These are phyloP conservation scores for Taxidea taxus DNA, from an alignment of 2,113 vertebrate species.

Conservation along the genomic window DNA sequence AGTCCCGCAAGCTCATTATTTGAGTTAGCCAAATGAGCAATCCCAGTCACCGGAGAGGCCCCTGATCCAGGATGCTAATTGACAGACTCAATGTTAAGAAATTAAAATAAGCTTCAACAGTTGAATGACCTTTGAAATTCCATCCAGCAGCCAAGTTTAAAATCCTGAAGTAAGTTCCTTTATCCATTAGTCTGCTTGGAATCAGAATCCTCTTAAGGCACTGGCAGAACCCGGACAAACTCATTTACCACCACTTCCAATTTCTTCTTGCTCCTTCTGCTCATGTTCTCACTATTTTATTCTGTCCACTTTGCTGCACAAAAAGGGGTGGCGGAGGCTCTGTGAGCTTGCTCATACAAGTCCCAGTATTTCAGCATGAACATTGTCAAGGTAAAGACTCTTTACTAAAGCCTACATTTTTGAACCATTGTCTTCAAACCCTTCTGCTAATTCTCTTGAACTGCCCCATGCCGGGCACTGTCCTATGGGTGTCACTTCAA, in stretches of 20 bases:
- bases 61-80: constrained; percentile 10
- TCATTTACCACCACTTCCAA: background rate
- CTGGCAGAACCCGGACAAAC: background rate
- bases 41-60: background rate
- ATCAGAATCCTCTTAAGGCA: background rate
- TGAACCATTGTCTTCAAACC: background rate
- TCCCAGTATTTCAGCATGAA: background rate
- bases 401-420: background rate
- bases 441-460: background rate
- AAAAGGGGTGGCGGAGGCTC: background rate
- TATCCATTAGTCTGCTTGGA: background rate
- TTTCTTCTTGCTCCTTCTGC: background rate
- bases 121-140: constrained; percentile 21
- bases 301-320: background rate
- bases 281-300: background rate
- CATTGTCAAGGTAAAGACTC: too few relatives aligned
- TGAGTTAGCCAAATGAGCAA: constrained; percentile 32
- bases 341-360: background rate
- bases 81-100: constrained; percentile 32
- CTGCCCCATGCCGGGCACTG: too few relatives aligned
- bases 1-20: background rate
- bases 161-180: background rate
- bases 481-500: rapidly evolving
- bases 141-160: background rate
- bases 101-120: constrained; percentile 51